phyloP scores from a whole-genome alignment of 2,888 invertebrate species.

The Pasiphila rectangulata region DNA sequence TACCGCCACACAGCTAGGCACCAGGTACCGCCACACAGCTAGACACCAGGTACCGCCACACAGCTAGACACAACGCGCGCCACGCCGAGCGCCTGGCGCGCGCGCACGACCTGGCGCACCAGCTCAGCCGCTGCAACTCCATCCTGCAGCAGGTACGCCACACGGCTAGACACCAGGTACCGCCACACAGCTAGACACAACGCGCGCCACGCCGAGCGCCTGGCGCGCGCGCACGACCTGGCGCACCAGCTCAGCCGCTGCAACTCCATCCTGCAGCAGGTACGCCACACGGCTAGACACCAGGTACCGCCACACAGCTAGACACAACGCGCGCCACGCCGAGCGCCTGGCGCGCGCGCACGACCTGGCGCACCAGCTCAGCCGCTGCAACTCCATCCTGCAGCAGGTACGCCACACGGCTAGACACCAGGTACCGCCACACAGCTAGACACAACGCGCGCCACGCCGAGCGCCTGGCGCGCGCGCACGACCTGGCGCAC shows the following conservation, averaged over 20 bases:
- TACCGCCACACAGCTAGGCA: too few relatives aligned
- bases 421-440: slow-evolving; percentile 71
- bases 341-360: too few relatives aligned
- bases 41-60: slow-evolving; percentile 43
- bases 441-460: too few relatives aligned
- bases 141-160: slow-evolving; percentile 82
- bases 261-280: slow-evolving; percentile 85
- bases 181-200: slow-evolving; percentile 88
- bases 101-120: slow-evolving; percentile 91
- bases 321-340: too few relatives aligned
- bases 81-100: slow-evolving; percentile 92
- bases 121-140: slow-evolving; percentile 89
- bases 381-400: too few relatives aligned
- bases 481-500: too few relatives aligned
- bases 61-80: slow-evolving; percentile 92
- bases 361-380: too few relatives aligned
- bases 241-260: slow-evolving; percentile 91
- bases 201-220: slow-evolving; percentile 91
- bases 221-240: slow-evolving; percentile 91
- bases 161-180: too few relatives aligned
- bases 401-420: too few relatives aligned
- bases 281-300: too few relatives aligned
- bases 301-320: slow-evolving; percentile 79
- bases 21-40: too few relatives aligned
- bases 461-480: too few relatives aligned